phyloP scores from a whole-genome alignment of 2,797 vertebrate species.

The Spatula versicolor region DNA sequence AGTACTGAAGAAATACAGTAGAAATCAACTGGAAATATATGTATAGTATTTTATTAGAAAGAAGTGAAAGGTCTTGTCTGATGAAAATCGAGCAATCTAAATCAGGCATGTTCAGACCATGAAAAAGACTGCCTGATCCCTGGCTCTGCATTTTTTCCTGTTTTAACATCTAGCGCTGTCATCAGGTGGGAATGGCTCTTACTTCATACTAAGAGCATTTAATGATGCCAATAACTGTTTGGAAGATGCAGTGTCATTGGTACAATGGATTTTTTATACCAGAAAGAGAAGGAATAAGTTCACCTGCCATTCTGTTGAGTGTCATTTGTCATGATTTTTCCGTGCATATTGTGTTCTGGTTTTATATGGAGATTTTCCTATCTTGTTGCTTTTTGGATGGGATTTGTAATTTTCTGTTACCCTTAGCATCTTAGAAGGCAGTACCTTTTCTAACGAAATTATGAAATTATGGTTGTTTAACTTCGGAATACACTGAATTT shows the following conservation, averaged over 20 bases:
- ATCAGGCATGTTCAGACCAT: not conserved
- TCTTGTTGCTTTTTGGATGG: conserved; percentile 17
- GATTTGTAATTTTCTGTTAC: not conserved
- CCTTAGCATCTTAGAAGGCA: not conserved
- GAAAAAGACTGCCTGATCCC: not conserved
- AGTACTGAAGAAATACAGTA: not conserved
- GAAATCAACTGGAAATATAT: not conserved
- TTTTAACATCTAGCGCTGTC: not conserved
- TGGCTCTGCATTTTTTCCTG: not conserved
- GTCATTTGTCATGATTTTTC: not conserved
- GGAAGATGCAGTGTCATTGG: not conserved
- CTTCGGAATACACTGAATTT: conserved; percentile 5
- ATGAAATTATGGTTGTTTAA: not conserved
- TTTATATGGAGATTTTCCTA: not conserved
- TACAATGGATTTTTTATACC: not conserved
- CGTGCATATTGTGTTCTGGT: not conserved
- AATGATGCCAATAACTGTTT: not conserved
- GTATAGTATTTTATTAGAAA: not conserved
- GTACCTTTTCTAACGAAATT: not conserved
- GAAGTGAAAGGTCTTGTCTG: not conserved
- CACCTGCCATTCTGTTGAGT: not conserved
- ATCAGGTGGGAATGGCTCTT: not conserved
- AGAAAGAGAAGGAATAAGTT: not conserved
- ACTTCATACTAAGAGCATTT: not conserved
- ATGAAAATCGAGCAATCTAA: not conserved